Conservation (phyloP, 2,888 invertebrate species). For the Ommatoiulus sabulosus region DNA sequence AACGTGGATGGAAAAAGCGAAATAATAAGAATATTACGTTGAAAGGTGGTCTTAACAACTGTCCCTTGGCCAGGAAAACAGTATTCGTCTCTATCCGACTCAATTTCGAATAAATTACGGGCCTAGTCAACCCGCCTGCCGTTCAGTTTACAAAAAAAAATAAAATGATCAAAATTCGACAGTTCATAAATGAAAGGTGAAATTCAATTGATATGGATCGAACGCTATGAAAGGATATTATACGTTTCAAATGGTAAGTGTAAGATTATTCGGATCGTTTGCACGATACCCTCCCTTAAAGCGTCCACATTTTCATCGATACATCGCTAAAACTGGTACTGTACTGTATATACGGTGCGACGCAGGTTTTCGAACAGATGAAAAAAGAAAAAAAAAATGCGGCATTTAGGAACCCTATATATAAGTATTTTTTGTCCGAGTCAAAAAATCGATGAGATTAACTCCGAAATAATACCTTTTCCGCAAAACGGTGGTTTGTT, state of each 20-base stretch:
- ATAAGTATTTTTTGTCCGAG: no score
- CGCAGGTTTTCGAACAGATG: no score
- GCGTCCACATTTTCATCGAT: background rate
- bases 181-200: background rate
- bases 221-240: constrained; percentile 30
- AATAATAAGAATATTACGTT: background rate
- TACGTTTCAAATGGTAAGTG: constrained; percentile 14
- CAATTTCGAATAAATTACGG: background rate
- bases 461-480: no score
- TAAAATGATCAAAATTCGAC: background rate
- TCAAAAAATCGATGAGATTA: no score
- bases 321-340: background rate
- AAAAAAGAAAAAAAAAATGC: no score
- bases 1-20: constrained; percentile 1
- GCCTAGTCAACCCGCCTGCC: background rate
- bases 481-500: no score
- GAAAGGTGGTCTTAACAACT: background rate
- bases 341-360: no score
- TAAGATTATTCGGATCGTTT: background rate
- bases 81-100: background rate
- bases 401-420: no score
- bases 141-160: background rate
- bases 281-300: background rate
- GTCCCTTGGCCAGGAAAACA: background rate
- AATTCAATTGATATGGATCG: constrained; percentile 5